Base-by-base conservation (phyloP, 1,140 invertebrate genomes). In the Magallana angulata region DNA sequence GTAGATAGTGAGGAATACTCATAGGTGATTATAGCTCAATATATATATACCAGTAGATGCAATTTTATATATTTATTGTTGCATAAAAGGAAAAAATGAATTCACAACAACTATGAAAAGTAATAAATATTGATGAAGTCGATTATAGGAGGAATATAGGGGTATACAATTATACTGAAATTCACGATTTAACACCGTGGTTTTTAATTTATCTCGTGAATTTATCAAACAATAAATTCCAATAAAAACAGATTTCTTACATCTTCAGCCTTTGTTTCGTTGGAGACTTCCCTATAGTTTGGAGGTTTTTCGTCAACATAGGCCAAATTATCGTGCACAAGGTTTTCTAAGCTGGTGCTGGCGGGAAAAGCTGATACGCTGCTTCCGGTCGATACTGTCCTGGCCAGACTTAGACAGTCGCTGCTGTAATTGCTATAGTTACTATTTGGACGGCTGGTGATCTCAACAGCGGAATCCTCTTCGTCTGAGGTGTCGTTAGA, bases 401-500 rank as follows among this genome's bases (percentile, higher is more conserved):
- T 84, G 36, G 87, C 91, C 76, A 91, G 88, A 87, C 89, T 91
- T 58, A 88, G 89, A 68, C 89, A 89, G 81, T 91, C 90, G 57
- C 88, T 85, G 80, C 89, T 90, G 12, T 88, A 88, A 58, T 86
- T 86, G 71, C 85, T 86, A 71, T 86, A 86, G 57, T 86, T 86
- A n/a, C 85, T 86, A 84, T 86, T 86, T 58, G 88, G 88, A 84
- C 88, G 87, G 84, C 90, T 89, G 11, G 88, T 88, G 9, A 88
- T 86, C 16, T 90, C 88, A 58, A 90, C 87, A 12, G 89, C 83
- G 7, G 90, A 89, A 82, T 93, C 91, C 56, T 93, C 91, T 57
- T 93, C 92, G 14, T 92, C 92, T 0, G 91, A 91, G 57, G 89
- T 90, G 57, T 90, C 89, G 82, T 90, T 89, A 7, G 91, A 91